phyloP scores from a whole-genome alignment of 2,113 vertebrate genomes.

The Psephotus haematonotus region DNA sequence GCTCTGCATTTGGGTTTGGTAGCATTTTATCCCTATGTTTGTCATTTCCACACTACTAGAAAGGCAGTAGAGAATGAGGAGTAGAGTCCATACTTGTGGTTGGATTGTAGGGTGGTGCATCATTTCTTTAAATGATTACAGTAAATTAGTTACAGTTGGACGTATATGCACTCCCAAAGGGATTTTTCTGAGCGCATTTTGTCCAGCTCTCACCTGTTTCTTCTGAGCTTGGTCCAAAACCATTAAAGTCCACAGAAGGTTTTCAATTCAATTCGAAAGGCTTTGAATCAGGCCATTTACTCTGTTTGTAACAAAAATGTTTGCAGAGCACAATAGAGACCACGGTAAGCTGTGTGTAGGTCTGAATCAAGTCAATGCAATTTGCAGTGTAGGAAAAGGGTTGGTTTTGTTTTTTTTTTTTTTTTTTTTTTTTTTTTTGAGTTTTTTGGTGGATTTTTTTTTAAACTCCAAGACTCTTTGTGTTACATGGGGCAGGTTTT shows the following conservation, averaged over 20 bases:
- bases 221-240: constrained; percentile 38
- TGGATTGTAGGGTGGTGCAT: not conserved
- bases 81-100: not conserved
- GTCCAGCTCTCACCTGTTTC: constrained; percentile 20
- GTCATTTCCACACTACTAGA: not conserved
- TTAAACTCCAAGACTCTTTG: constrained; percentile 19
- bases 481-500: not conserved
- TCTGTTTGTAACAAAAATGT: not conserved
- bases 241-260: not conserved
- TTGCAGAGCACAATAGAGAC: not conserved
- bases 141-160: not conserved
- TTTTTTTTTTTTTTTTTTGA: not conserved
- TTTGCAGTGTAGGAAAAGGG: not conserved
- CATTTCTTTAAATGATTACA: not conserved
- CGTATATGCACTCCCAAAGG: not conserved
- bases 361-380: not conserved
- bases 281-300: constrained; percentile 9
- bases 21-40: not conserved
- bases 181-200: not conserved
- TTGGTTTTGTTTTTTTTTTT: no score
- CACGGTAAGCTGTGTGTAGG: accelerated
- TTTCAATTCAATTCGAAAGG: constrained; percentile 1
- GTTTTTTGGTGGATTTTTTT: not conserved
- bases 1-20: not conserved
- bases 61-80: not conserved